Base-by-base conservation (phyloP, 2,113 vertebrate genomes). In the Etheostoma spectabile region DNA sequence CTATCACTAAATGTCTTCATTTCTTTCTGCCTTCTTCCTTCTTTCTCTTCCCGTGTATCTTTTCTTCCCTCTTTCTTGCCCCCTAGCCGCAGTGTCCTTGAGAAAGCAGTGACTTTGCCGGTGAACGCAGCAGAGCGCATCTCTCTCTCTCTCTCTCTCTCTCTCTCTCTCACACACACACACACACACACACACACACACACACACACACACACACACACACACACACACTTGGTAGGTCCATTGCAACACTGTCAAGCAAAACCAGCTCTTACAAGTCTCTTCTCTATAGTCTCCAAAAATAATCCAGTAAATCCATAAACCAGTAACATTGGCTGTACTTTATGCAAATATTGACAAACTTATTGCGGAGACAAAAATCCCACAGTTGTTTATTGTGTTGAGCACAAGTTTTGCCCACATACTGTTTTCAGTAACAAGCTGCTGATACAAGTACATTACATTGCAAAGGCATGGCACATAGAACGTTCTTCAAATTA, bases 51-150 rank as follows among this genome's bases (percentile, higher is more conserved):
- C 46, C 5, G 18, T 68, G 48, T 89, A 79, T 84, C 88, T 73
- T 70, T 81, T 69, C 63, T 88, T 79, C 68, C 68, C 51, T 84
- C 61, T 79, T 79, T 74, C 80, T 86, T 76, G 71, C 74, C 83
- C 84, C 72, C 84, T 82, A 89, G 89, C 93, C 86, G 92, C 94
- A 95, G 93, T 95, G 93, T 94, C 94, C 94, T 94, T 94, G 93
- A 92, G 66, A 85, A 94, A 83, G 84, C 90, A 88, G 70, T 92
- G 92, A 93, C 93, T 93, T 93, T 94, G 93, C 64, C 85, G 57
- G 82, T 86, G 83, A 87, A 88, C 57, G 80, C 87, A 84, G 88
- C 86, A 77, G 79, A 86, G 91, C 82, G 45, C 88, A 89, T 91
- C 89, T 11, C 84, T 67, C 80, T 78, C 52, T 82, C 79, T 76